These are phyloP conservation scores for Donacobius atricapilla DNA, from an alignment of 2,113 vertebrate species.

Conservation along the genomic window DNA sequence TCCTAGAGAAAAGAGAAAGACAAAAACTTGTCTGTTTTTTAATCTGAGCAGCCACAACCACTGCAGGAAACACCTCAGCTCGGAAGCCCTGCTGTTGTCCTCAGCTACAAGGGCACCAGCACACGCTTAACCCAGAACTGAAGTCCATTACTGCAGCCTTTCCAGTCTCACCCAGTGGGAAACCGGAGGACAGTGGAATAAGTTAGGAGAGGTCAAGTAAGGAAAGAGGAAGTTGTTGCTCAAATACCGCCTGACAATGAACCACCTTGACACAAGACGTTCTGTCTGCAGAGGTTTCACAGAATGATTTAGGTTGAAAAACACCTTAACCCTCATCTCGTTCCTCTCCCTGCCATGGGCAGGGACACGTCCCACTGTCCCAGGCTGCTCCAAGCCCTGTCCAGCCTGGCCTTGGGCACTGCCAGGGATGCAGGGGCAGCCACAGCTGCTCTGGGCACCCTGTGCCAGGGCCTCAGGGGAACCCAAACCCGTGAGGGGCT, in stretches of 20 bases:
- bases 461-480: neutral
- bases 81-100: accelerated
- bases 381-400: accelerated
- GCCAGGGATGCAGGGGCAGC: neutral
- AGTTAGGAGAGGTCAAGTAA: neutral
- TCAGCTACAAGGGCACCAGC: neutral
- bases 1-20: constrained; percentile 39
- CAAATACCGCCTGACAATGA: neutral
- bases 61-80: neutral
- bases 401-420: accelerated
- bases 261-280: neutral
- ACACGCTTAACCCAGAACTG: accelerated
- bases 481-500: neutral
- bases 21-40: neutral
- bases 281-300: accelerated
- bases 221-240: neutral
- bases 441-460: neutral
- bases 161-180: neutral
- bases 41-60: neutral
- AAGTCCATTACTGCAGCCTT: no score
- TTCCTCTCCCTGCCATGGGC: neutral
- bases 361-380: accelerated
- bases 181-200: accelerated
- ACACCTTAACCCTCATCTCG: neutral
- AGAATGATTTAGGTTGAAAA: neutral